Evolutionary conservation across 2,888 invertebrate genomes (phyloP).

Genomic region (Rutpela maculata): DNA sequence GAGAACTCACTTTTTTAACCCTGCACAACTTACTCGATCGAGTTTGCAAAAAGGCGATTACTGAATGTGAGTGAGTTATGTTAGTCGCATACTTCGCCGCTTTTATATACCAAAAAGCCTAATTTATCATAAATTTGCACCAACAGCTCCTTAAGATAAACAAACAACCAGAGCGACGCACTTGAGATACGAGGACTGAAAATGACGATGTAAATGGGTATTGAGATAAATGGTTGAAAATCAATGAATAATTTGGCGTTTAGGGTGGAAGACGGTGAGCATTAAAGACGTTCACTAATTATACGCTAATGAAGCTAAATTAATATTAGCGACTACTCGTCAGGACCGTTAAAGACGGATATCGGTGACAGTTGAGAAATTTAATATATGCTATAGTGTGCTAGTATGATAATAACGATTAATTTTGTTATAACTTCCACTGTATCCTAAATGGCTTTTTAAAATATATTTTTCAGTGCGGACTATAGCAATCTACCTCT

Average conservation of each 20-base stretch:
- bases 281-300: constrained; percentile 58
- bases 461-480: not conserved
- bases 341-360: constrained; percentile 46
- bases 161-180: constrained; percentile 21
- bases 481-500: too few species aligned
- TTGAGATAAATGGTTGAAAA: constrained; percentile 46
- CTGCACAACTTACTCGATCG: not conserved
- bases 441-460: not conserved
- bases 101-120: constrained; percentile 17
- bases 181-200: constrained; percentile 19
- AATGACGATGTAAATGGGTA: constrained; percentile 32
- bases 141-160: constrained; percentile 33
- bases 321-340: constrained; percentile 61
- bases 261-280: constrained; percentile 51
- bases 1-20: not conserved
- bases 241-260: constrained; percentile 46
- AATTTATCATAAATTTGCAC: constrained; percentile 42
- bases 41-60: constrained; percentile 9
- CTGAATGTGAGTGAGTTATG: not conserved
- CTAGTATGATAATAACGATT: constrained; percentile 19
- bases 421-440: constrained; percentile 15
- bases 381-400: constrained; percentile 45
- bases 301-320: constrained; percentile 58
- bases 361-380: constrained; percentile 55
- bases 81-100: not conserved